Conservation (phyloP, 92 coral and sea anemone genomes). For the Zoanthus sansibaricus region DNA sequence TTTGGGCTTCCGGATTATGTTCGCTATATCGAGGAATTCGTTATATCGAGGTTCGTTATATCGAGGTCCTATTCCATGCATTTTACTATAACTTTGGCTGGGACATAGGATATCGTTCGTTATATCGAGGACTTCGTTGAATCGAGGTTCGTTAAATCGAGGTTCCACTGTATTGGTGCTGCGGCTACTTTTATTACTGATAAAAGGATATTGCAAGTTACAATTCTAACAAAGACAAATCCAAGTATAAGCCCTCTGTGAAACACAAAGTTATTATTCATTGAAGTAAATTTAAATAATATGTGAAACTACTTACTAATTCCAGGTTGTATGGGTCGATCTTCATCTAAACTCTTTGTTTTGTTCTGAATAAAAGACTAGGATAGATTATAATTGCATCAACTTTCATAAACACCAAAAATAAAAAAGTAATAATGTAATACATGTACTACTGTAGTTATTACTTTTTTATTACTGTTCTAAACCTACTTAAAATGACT, state of each 20-base stretch:
- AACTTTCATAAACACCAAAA: background rate
- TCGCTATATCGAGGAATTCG: too few species aligned
- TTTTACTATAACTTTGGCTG: too few species aligned
- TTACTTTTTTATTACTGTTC: too few species aligned
- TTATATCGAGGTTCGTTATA: too few species aligned
- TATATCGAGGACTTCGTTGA: too few species aligned
- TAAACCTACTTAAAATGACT: too few species aligned
- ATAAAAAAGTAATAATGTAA: background rate
- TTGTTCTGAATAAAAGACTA: background rate
- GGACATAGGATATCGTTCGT: too few species aligned
- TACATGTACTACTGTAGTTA: background rate
- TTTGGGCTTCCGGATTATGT: too few species aligned
- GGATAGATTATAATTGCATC: background rate
- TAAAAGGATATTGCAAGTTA: background rate
- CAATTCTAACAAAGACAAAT: background rate
- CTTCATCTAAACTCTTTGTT: background rate
- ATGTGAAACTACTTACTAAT: constrained; percentile 23
- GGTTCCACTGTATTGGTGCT: too few species aligned
- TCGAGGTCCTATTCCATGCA: too few species aligned
- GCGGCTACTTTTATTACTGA: background rate
- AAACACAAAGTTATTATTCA: background rate
- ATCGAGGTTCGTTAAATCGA: too few species aligned
- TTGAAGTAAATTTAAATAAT: background rate
- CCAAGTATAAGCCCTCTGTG: background rate
- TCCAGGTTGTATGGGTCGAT: constrained; percentile 48